These are phyloP conservation scores for Poecilobothrus nobilitatus DNA, from an alignment of 2,888 invertebrate genomes.

Conservation along the genomic window DNA sequence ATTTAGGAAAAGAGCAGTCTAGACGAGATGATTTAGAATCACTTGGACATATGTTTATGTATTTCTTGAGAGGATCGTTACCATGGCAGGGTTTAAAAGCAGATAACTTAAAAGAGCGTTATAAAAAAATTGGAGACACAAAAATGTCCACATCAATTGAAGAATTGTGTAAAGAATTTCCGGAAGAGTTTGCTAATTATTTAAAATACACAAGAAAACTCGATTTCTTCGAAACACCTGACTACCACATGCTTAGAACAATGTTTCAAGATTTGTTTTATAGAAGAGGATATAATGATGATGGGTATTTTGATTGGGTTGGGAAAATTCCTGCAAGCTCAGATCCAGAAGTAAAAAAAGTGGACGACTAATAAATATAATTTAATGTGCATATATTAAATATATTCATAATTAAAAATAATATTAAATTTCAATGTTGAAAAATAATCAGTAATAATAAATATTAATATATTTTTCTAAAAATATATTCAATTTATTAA, in stretches of 20 bases:
- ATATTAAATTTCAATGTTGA: too few species aligned
- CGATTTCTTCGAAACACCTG: constrained; percentile 99
- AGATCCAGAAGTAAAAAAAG: too few species aligned
- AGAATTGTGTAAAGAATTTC: constrained; percentile 76
- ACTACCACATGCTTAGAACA: constrained; percentile 96
- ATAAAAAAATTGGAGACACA: constrained; percentile 99
- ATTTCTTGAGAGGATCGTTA: constrained; percentile 97
- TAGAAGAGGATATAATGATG: constrained; percentile 76
- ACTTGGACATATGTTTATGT: constrained; percentile 99
- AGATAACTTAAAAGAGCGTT: constrained; percentile 97
- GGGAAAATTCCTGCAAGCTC: constrained; percentile 64
- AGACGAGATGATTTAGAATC: constrained; percentile 99
- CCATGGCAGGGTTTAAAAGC: constrained; percentile 99
- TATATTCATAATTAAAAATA: too few species aligned
- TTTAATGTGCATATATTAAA: too few species aligned
- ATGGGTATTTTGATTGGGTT: constrained; percentile 93
- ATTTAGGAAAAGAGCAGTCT: constrained; percentile 99
- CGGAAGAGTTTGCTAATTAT: constrained; percentile 97
- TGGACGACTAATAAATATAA: too few species aligned
- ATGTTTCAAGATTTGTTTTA: constrained; percentile 90
- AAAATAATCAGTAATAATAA: too few species aligned
- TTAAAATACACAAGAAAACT: constrained; percentile 92
- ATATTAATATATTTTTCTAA: too few species aligned
- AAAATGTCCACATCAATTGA: constrained; percentile 98
- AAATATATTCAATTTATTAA: too few species aligned